These are phyloP conservation scores for Gambusia yucatana DNA, from an alignment of 2,797 vertebrate species.

Conservation along the genomic window DNA sequence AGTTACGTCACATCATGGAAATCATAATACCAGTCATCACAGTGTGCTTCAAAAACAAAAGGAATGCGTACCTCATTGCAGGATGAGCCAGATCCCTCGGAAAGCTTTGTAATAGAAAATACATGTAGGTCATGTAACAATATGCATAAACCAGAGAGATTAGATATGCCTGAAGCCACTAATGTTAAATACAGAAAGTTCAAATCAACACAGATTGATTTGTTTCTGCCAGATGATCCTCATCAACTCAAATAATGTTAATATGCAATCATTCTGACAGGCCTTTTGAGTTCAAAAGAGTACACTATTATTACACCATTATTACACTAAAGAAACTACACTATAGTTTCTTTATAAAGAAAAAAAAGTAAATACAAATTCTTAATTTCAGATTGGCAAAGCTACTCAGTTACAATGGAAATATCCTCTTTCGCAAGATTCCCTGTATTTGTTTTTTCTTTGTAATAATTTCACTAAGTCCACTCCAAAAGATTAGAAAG, in stretches of 20 bases:
- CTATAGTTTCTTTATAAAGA: background rate
- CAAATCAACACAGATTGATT: background rate
- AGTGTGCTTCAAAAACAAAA: conserved; percentile 64
- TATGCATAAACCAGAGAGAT: background rate
- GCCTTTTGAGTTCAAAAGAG: background rate
- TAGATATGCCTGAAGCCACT: background rate
- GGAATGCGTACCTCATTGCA: conserved; percentile 78
- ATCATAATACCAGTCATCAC: conserved; percentile 44
- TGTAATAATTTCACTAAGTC: background rate
- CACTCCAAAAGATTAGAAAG: background rate
- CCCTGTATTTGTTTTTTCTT: background rate
- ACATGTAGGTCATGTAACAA: conserved; percentile 52
- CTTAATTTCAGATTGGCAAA: background rate
- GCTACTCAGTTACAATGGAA: background rate
- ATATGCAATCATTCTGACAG: background rate
- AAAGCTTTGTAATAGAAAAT: conserved; percentile 83
- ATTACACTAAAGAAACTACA: no score
- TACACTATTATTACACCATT: no score
- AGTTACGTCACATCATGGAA: conserved; percentile 55
- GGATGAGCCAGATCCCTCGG: conserved; percentile 81
- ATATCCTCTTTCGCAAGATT: background rate
- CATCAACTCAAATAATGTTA: background rate
- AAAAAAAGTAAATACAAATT: no score
- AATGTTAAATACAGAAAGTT: background rate
- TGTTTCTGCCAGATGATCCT: background rate